Evolutionary conservation across 1,140 invertebrate species (phyloP).

Genomic region (Drosophila repletoides): DNA sequence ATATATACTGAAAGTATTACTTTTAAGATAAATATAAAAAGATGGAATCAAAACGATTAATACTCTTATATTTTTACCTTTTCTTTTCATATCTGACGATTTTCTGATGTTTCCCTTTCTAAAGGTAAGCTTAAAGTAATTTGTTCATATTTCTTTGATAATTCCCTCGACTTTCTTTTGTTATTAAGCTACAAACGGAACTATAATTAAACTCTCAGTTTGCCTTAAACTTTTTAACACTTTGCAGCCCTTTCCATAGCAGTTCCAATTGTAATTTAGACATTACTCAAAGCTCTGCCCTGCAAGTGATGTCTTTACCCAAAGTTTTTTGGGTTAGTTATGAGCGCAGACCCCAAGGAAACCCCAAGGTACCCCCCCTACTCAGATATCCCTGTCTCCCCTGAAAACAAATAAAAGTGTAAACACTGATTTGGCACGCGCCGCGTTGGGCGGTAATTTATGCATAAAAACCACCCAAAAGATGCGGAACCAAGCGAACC

Average conservation of each 20-base stretch:
- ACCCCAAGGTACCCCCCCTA: neutral
- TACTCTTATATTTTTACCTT: no score
- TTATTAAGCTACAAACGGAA: no score
- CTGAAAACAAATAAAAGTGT: conserved; percentile 70
- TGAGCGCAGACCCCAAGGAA: conserved; percentile 26
- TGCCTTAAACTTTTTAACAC: no score
- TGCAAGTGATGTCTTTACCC: conserved; percentile 55
- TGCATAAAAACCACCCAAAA: conserved; percentile 49
- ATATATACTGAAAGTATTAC: no score
- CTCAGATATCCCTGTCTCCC: neutral
- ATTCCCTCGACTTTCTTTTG: no score
- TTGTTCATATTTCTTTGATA: no score
- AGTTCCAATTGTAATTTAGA: conserved; percentile 54
- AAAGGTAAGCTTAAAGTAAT: no score
- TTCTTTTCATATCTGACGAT: no score
- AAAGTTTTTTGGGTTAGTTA: conserved; percentile 31
- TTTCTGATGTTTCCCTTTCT: no score
- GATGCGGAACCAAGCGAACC: conserved; percentile 12
- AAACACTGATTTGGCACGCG: conserved; percentile 80
- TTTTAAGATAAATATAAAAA: no score
- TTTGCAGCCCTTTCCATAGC: neutral
- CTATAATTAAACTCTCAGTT: no score
- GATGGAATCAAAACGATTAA: no score
- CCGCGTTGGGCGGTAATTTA: conserved; percentile 64
- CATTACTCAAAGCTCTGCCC: conserved; percentile 60